Evolutionary conservation across 2,888 invertebrate genomes (phyloP).

Genomic region (Zygothrica quintamaculata): DNA sequence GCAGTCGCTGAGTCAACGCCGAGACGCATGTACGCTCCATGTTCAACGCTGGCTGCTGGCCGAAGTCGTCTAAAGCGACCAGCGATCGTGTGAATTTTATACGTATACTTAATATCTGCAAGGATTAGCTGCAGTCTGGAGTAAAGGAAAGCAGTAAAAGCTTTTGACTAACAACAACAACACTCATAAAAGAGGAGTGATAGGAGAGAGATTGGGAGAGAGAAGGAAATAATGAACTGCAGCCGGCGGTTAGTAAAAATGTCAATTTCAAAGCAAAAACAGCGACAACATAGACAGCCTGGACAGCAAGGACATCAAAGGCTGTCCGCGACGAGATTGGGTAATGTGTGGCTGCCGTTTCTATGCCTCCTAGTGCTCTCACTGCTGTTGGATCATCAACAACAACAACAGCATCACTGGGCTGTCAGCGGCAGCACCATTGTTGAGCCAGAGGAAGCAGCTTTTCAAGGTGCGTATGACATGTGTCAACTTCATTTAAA

Average conservation of each 20-base stretch:
- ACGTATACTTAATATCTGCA: slow-evolving; percentile 28
- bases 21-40: slow-evolving; percentile 73
- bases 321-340: slow-evolving; percentile 62
- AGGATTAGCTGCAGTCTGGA: slow-evolving; percentile 10
- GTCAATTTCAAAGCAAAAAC: slow-evolving; percentile 59
- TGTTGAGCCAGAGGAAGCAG: slow-evolving; percentile 85
- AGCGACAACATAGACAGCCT: slow-evolving; percentile 21
- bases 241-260: slow-evolving; percentile 36
- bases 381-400: slow-evolving; percentile 34
- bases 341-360: slow-evolving; percentile 73
- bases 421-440: slow-evolving; percentile 69
- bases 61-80: slow-evolving; percentile 63
- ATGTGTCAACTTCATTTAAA: too few relatives aligned
- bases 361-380: slow-evolving; percentile 76
- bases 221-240: slow-evolving; percentile 11
- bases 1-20: slow-evolving; percentile 68
- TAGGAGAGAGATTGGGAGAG: not conserved
- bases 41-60: slow-evolving; percentile 67
- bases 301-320: slow-evolving; percentile 57
- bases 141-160: not conserved
- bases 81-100: slow-evolving; percentile 52
- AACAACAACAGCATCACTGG: slow-evolving; percentile 19
- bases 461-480: slow-evolving; percentile 86
- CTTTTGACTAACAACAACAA: not conserved
- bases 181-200: too few relatives aligned